These are phyloP conservation scores for Pissodes strobi DNA, from an alignment of 1,140 invertebrate genomes.

Conservation along the genomic window DNA sequence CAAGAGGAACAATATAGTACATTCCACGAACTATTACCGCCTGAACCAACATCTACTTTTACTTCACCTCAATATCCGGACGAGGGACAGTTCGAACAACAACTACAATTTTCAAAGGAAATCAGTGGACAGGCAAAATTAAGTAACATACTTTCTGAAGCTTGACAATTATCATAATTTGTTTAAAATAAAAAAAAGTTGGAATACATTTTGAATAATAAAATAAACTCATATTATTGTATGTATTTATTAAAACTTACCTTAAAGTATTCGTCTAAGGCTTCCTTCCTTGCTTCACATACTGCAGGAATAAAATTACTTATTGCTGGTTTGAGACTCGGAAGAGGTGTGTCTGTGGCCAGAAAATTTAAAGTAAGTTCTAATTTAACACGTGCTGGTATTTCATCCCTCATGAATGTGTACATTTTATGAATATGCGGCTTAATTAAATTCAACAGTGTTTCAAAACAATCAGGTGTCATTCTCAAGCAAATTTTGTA, in stretches of 20 bases:
- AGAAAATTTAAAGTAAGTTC: slow-evolving; percentile 21
- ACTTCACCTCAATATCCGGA: too few relatives aligned
- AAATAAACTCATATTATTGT: neutral
- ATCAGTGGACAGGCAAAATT: neutral
- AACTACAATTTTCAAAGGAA: too few relatives aligned
- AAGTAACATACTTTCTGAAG: neutral
- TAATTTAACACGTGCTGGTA: slow-evolving; percentile 24
- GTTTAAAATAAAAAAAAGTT: neutral
- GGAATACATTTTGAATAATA: neutral
- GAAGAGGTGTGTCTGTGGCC: slow-evolving; percentile 19
- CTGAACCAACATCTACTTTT: neutral
- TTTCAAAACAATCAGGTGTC: slow-evolving; percentile 19
- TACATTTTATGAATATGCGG: slow-evolving; percentile 11
- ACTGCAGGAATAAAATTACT: slow-evolving; percentile 26
- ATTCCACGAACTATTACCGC: neutral
- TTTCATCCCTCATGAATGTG: slow-evolving; percentile 22
- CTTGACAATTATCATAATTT: neutral
- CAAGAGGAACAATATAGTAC: neutral
- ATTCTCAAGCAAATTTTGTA: slow-evolving; percentile 31
- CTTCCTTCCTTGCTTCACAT: slow-evolving; percentile 22
- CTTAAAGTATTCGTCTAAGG: slow-evolving; percentile 19
- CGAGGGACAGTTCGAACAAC: too few relatives aligned
- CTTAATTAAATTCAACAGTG: slow-evolving; percentile 8
- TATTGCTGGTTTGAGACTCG: slow-evolving; percentile 18
- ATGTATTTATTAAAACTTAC: slow-evolving; percentile 5